A percentile compares a stretch with the other conserved stretches of the same genome.
Evolutionary conservation across 2,113 vertebrate genomes (phyloP).

Genomic region (Dinomys branickii): DNA sequence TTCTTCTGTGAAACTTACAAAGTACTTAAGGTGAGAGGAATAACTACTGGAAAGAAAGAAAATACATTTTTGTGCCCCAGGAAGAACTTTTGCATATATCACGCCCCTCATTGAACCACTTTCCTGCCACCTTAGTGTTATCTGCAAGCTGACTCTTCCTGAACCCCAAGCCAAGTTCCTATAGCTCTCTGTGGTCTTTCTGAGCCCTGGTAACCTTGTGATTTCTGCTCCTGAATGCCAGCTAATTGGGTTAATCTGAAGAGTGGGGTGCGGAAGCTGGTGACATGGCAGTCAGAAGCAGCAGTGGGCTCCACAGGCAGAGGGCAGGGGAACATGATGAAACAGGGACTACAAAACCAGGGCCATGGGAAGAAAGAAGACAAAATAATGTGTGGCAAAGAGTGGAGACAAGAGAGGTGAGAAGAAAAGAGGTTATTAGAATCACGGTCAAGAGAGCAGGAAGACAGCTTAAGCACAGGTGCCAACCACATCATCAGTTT

Average conservation of each 20-base stretch:
- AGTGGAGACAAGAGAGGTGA: neutral
- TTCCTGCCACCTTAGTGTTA: neutral
- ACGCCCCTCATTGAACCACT: rapidly evolving
- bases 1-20: neutral
- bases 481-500: neutral
- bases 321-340: neutral
- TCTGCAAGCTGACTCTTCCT: neutral
- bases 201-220: neutral
- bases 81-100: neutral
- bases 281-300: neutral
- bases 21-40: neutral
- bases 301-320: no score
- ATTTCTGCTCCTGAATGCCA: neutral
- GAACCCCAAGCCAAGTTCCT: neutral
- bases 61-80: neutral
- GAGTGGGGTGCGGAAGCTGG: no score
- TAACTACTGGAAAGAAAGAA: neutral
- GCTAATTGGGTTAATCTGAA: neutral
- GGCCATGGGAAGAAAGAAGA: neutral
- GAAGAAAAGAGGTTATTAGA: neutral
- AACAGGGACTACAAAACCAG: neutral
- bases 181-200: neutral
- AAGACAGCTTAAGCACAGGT: rapidly evolving
- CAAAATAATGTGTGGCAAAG: neutral
- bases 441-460: neutral